Evolutionary conservation across 1,140 invertebrate species (phyloP), one percentile per base, ranked within the genome.

Genomic region (Galendromus occidentalis): DNA sequence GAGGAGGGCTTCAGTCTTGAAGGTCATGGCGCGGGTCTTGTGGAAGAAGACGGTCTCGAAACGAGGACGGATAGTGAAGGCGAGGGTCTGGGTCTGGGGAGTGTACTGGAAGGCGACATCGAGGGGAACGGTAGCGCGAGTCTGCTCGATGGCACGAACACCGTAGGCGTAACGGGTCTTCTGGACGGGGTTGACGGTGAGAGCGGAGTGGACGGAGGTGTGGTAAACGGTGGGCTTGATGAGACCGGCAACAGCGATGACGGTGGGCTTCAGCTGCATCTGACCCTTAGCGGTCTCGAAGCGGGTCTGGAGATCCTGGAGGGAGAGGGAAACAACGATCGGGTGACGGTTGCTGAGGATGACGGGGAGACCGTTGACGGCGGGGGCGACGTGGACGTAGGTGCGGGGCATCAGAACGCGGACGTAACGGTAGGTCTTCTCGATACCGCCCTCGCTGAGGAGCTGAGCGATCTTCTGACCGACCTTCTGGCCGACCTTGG

Each of bases 81-180:
- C 51, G 9, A 59, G 14, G 33, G 51, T 59, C 14, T 33, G 1
- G 14, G 51, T 59, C 1, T 59, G 51, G 22, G n/a, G 51, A 25
- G 51, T 59, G 22, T 59, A 59, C 22, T 59, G 51, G 9, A 59
- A 17, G 33, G 22, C 12, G 20, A 9, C 51, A 22, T 59, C 51
- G 2, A 59, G n/a, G 51, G 51, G 51, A 4, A 59, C 17, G 9
- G 14, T 59, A 22, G 25, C 14, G 22, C 25, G 25, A 22, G 51
- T 59, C 51, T 59, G 51, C 20, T 59, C 51, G 25, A 59, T 22
- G 25, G 51, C 51, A 59, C 51, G 51, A 33, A 59, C 51, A 17
- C 51, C 51, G 51, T 59, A 22, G 9, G 51, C 51, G 22, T 20
- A 59, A 22, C 51, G 51, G 2, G 22, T 18, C 14, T 59, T 25